phyloP scores from a whole-genome alignment of 2,113 vertebrate species.

The Gavia stellata region DNA sequence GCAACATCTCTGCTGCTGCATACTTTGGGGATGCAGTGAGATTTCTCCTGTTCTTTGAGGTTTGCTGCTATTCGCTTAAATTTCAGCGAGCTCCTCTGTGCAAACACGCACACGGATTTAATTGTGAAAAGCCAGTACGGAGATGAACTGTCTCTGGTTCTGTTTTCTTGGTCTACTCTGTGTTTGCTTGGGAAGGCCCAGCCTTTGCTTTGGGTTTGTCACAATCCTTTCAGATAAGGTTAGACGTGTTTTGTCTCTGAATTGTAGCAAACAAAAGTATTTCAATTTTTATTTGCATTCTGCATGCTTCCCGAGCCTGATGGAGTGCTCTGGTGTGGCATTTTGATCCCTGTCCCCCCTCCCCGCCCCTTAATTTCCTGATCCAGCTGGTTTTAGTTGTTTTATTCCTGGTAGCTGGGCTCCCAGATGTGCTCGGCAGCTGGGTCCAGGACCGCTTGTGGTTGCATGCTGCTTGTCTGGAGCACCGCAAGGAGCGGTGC shows the following conservation, averaged over 20 bases:
- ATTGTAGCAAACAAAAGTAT: background rate
- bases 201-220: background rate
- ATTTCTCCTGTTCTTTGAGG: constrained; percentile 13
- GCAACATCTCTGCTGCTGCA: background rate
- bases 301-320: background rate
- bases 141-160: background rate
- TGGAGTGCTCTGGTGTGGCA: background rate
- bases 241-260: constrained; percentile 16
- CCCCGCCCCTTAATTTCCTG: background rate
- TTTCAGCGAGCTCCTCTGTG: background rate
- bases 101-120: background rate
- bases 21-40: constrained; percentile 4
- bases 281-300: background rate
- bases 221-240: background rate
- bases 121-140: background rate
- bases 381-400: background rate
- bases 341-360: background rate
- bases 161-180: background rate
- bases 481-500: background rate
- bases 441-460: background rate
- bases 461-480: accelerated
- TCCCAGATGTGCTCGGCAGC: constrained; percentile 13
- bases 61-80: constrained; percentile 12
- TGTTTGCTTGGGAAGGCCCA: background rate
- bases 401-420: background rate